Evolutionary conservation across 2,113 vertebrate species (phyloP).

Genomic region (Catharus fuscescens): DNA sequence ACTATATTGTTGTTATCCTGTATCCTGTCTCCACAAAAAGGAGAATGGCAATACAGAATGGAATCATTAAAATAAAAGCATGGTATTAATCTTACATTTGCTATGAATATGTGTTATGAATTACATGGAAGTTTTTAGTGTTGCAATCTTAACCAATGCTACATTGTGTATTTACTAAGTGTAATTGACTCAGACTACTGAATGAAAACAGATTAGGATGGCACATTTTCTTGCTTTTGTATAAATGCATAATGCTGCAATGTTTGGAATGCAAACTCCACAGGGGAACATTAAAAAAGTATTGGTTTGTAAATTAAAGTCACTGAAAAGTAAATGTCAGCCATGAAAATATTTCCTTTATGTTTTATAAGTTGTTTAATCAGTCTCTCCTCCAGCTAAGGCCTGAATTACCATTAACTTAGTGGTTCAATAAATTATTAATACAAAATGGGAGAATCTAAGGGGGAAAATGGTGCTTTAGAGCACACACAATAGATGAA

Average conservation of each 20-base stretch:
- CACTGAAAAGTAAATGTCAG: background rate
- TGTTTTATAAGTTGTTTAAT: background rate
- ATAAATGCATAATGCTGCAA: background rate
- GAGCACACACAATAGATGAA: background rate
- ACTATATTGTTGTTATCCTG: background rate
- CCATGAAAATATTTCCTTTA: background rate
- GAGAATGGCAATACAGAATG: background rate
- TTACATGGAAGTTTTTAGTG: background rate
- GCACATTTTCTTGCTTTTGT: background rate
- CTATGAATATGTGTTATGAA: background rate
- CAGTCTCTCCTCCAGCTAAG: background rate
- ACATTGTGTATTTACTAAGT: background rate
- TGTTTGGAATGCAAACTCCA: constrained; percentile 1
- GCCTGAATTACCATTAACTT: constrained; percentile 3
- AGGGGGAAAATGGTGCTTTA: background rate
- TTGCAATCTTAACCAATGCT: background rate
- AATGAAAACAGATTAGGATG: constrained; percentile 1
- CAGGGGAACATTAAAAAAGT: background rate
- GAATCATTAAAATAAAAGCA: background rate
- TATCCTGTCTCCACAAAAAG: background rate
- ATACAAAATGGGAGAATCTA: background rate
- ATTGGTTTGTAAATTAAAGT: constrained; percentile 17
- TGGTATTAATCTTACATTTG: background rate
- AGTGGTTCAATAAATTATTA: background rate
- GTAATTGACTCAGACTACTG: background rate